phyloP scores from a whole-genome alignment of 2,113 vertebrate genomes.

The Galbula dea region DNA sequence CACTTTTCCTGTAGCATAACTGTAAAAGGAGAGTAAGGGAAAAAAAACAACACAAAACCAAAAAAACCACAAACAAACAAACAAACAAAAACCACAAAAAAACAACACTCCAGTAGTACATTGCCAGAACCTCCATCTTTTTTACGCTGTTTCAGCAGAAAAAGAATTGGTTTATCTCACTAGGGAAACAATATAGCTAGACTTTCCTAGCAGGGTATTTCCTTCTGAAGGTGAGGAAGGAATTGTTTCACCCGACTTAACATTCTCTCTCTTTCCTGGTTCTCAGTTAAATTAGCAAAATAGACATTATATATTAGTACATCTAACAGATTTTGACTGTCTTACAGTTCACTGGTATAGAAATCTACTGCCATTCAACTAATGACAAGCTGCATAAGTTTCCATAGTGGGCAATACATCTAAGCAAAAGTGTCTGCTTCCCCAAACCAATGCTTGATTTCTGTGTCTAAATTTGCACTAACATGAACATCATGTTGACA shows the following conservation, averaged over 20 bases:
- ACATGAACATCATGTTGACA: not conserved
- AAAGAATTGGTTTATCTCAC: not conserved
- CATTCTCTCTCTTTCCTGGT: not conserved
- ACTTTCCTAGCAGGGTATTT: not conserved
- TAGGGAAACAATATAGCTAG: not conserved
- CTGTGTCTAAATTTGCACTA: not conserved
- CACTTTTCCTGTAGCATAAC: not conserved
- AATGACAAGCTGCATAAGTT: not conserved
- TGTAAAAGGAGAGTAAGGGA: not conserved
- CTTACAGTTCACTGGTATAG: not conserved
- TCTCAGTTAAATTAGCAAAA: not conserved
- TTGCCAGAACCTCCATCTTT: not conserved
- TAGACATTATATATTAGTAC: not conserved
- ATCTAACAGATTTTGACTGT: not conserved
- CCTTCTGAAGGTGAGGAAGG: not conserved
- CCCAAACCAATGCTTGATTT: not conserved
- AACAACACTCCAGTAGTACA: not conserved
- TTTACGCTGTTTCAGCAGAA: not conserved
- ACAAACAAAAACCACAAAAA: no score
- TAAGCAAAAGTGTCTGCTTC: not conserved
- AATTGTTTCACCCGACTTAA: not conserved
- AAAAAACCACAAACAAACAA: no score
- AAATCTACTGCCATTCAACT: not conserved
- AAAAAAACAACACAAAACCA: no score
- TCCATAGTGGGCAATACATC: not conserved